Conservation (phyloP, 2,113 vertebrate species). For the Isichthys henryi region DNA sequence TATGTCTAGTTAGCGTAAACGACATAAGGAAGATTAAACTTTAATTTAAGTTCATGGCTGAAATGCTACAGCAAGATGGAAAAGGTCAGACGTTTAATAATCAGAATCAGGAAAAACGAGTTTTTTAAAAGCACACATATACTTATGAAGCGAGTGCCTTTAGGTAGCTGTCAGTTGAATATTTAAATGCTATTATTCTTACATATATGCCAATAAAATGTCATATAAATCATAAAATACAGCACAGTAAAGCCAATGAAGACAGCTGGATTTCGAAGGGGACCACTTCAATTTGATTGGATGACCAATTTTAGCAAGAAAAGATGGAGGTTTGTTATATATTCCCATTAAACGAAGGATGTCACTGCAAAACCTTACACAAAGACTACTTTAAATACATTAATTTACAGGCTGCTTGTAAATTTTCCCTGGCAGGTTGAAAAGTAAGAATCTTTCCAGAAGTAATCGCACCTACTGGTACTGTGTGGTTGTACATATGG, state of each 20-base stretch:
- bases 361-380: background rate
- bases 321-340: constrained; percentile 9
- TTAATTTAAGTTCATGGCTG: constrained; percentile 52
- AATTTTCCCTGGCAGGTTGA: background rate
- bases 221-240: background rate
- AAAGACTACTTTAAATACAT: constrained; percentile 13
- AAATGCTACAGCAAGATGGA: constrained; percentile 43
- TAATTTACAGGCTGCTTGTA: background rate
- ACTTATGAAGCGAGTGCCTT: background rate
- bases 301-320: background rate
- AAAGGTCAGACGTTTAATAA: constrained; percentile 36
- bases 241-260: background rate
- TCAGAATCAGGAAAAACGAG: background rate
- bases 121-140: background rate
- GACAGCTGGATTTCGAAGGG: background rate
- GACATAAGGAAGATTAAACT: constrained; percentile 61
- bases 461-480: background rate
- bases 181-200: background rate
- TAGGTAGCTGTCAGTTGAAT: background rate
- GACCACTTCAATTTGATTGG: background rate
- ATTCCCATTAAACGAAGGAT: background rate
- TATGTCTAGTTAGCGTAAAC: constrained; percentile 49
- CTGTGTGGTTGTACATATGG: background rate
- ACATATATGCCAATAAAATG: background rate
- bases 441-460: background rate